Evolutionary conservation across 2,888 invertebrate species (phyloP).

Genomic region (Agrotis exclamationis): DNA sequence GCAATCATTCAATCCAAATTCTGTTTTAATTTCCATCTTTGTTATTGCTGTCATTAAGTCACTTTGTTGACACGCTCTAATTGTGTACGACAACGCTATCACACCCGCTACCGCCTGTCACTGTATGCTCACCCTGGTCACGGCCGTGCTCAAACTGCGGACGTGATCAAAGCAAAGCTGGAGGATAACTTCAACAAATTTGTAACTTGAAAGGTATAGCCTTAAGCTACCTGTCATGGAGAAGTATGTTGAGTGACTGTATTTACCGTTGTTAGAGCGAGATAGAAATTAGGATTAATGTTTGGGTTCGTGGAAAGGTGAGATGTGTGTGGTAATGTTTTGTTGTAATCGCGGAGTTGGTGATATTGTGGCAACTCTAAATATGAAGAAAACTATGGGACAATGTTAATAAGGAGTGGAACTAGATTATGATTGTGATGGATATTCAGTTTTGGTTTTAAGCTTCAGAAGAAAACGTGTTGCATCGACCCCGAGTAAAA

Average conservation of each 20-base stretch:
- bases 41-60: too few species aligned
- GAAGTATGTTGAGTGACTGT: constrained; percentile 34
- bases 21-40: too few species aligned
- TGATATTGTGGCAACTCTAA: too few species aligned
- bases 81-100: background rate
- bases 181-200: constrained; percentile 50
- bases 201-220: constrained; percentile 55
- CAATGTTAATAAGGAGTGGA: too few species aligned
- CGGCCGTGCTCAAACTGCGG: constrained; percentile 45
- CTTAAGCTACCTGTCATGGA: constrained; percentile 41
- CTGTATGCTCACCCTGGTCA: background rate
- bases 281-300: constrained; percentile 14
- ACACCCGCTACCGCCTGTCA: background rate
- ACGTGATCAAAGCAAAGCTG: constrained; percentile 61
- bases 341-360: background rate
- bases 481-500: too few species aligned
- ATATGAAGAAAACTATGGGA: too few species aligned
- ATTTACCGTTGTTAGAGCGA: constrained; percentile 7
- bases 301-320: constrained; percentile 6
- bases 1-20: too few species aligned
- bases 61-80: too few species aligned
- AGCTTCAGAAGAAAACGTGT: too few species aligned
- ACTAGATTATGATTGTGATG: too few species aligned
- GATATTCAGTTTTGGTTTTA: too few species aligned
- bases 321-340: background rate